Conservation (phyloP, 2,797 vertebrate species). For the Monodelphis domestica region DNA sequence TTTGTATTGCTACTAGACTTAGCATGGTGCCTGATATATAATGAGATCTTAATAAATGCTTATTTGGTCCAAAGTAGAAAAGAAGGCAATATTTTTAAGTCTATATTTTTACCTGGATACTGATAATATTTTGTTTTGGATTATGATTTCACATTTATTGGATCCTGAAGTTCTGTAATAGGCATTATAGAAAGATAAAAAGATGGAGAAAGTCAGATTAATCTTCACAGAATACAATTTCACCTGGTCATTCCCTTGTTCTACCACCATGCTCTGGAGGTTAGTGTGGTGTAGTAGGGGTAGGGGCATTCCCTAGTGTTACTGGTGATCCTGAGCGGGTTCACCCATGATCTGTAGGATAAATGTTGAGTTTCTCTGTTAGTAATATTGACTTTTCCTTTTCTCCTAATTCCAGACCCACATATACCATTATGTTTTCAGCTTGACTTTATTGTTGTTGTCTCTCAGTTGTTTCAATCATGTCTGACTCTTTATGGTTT, state of each 20-base stretch:
- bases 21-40: neutral
- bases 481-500: too few species aligned
- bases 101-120: neutral
- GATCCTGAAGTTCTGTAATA: neutral
- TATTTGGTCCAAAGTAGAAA: neutral
- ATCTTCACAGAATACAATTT: neutral
- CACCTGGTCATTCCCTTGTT: neutral
- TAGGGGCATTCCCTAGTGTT: neutral
- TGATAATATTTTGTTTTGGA: constrained; percentile 19
- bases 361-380: neutral
- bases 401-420: neutral
- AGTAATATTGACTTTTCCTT: neutral
- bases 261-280: neutral
- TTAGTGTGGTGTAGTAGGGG: neutral
- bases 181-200: neutral
- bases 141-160: constrained; percentile 16
- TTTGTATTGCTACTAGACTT: neutral
- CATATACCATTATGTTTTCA: neutral
- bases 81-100: constrained; percentile 9
- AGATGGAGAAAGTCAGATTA: neutral
- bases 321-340: neutral
- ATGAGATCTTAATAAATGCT: too few species aligned
- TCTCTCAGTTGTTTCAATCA: too few species aligned
- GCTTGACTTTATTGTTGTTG: too few species aligned
- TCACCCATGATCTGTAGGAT: too few species aligned